Conservation (phyloP, 2,888 invertebrate species). For the Scaptomyza flava region DNA sequence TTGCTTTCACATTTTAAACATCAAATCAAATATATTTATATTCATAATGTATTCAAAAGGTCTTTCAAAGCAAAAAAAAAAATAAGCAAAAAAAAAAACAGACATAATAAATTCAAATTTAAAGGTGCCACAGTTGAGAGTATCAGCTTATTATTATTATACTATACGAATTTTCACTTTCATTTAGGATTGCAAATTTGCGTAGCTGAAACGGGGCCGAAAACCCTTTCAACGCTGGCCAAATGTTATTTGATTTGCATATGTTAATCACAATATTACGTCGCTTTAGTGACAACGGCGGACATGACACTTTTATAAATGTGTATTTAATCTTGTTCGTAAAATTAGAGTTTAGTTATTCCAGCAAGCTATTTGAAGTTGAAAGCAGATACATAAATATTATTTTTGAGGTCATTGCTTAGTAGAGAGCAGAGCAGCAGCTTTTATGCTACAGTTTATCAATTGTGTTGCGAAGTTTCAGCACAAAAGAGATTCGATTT, state of each 20-base stretch:
- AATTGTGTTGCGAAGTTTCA: not conserved
- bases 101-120: not conserved
- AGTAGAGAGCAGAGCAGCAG: not conserved
- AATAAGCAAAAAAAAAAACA: not conserved
- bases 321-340: too few species aligned
- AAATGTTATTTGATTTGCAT: conserved; percentile 11
- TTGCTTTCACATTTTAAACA: conserved; percentile 9
- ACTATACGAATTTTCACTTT: conserved; percentile 1
- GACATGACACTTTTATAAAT: conserved; percentile 3
- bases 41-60: not conserved
- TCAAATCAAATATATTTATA: not conserved
- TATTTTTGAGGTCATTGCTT: too few species aligned
- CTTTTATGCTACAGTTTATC: too few species aligned
- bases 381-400: too few species aligned
- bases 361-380: too few species aligned
- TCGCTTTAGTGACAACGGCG: conserved; percentile 1
- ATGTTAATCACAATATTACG: conserved; percentile 2
- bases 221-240: not conserved
- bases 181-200: conserved; percentile 8
- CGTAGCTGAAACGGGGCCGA: not conserved
- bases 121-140: conserved; percentile 1
- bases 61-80: conserved; percentile 12
- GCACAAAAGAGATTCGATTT: not conserved
- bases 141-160: not conserved
- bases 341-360: too few species aligned